These are phyloP conservation scores for Patella ulyssiponensis DNA, from an alignment of 2,888 invertebrate genomes.

Conservation along the genomic window DNA sequence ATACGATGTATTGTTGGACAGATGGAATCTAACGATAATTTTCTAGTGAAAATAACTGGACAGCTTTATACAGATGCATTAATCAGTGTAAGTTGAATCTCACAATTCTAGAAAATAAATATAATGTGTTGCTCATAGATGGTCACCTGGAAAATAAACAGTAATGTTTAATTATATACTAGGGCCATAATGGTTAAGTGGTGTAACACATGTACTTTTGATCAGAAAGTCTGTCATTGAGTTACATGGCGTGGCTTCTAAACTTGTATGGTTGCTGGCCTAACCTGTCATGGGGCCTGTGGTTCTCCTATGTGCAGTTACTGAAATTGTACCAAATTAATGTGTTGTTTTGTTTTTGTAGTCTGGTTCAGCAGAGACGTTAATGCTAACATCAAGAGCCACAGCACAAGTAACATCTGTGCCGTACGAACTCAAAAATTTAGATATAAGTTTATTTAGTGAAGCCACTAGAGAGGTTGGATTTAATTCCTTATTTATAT, in stretches of 20 bases:
- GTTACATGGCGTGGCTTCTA: too few relatives aligned
- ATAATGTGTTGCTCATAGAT: too few relatives aligned
- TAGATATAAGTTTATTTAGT: conserved; percentile 45
- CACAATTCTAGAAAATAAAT: not conserved
- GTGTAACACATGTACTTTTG: too few relatives aligned
- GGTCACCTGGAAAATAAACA: too few relatives aligned
- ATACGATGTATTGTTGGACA: conserved; percentile 60
- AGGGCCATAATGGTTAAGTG: too few relatives aligned
- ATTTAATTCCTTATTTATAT: too few relatives aligned
- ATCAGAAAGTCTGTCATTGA: too few relatives aligned
- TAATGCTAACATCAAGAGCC: conserved; percentile 52
- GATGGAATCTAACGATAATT: conserved; percentile 48
- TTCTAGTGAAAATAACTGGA: conserved; percentile 52
- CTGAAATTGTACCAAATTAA: not conserved
- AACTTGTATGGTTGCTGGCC: too few relatives aligned
- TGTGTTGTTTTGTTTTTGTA: conserved; percentile 36
- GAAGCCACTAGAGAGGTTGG: conserved; percentile 49
- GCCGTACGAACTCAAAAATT: conserved; percentile 55
- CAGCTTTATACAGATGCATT: conserved; percentile 56
- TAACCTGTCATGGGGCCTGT: too few relatives aligned
- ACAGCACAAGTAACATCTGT: conserved; percentile 54
- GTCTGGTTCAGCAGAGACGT: conserved; percentile 45
- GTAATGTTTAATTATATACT: too few relatives aligned
- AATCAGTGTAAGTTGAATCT: conserved; percentile 47
- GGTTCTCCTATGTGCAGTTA: too few relatives aligned